Percentiles rank a stretch among this genome's conserved stretches.
Evolutionary conservation across 2,888 invertebrate species (phyloP).

Genomic region (Acanthacorydalis orientalis): DNA sequence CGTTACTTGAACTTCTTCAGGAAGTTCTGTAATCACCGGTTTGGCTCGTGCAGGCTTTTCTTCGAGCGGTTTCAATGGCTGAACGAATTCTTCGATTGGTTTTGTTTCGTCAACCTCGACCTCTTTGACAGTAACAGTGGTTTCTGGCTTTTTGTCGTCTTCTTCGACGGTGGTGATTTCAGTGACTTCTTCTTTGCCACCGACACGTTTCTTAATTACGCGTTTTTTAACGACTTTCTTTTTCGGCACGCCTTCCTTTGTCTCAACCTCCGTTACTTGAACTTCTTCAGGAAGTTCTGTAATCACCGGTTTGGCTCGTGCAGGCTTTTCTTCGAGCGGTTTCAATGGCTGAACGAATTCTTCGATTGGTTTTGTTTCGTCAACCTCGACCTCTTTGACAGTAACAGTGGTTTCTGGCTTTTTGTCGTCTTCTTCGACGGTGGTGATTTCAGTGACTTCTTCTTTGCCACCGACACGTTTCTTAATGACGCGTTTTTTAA

Average conservation of each 20-base stretch:
- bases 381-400: constrained; percentile 10
- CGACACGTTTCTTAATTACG: constrained; percentile 15
- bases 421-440: constrained; percentile 19
- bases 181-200: constrained; percentile 21
- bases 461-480: constrained; percentile 19
- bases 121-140: constrained; percentile 19
- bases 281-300: constrained; percentile 19
- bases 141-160: constrained; percentile 26
- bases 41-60: constrained; percentile 2
- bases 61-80: constrained; percentile 9
- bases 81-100: constrained; percentile 12
- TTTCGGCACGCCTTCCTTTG: constrained; percentile 17
- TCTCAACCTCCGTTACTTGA: constrained; percentile 11
- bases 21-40: constrained; percentile 9
- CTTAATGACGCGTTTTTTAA: constrained; percentile 21
- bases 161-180: constrained; percentile 29
- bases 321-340: constrained; percentile 13
- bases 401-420: constrained; percentile 17
- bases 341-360: constrained; percentile 16
- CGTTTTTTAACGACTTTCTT: constrained; percentile 16
- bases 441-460: constrained; percentile 21
- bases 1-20: constrained; percentile 18
- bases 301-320: constrained; percentile 12
- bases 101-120: constrained; percentile 14
- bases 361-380: constrained; percentile 15